A percentile compares a stretch with the other conserved stretches of the same genome.
Evolutionary conservation across 2,113 vertebrate species (phyloP).

Genomic region (Carassius carassius): DNA sequence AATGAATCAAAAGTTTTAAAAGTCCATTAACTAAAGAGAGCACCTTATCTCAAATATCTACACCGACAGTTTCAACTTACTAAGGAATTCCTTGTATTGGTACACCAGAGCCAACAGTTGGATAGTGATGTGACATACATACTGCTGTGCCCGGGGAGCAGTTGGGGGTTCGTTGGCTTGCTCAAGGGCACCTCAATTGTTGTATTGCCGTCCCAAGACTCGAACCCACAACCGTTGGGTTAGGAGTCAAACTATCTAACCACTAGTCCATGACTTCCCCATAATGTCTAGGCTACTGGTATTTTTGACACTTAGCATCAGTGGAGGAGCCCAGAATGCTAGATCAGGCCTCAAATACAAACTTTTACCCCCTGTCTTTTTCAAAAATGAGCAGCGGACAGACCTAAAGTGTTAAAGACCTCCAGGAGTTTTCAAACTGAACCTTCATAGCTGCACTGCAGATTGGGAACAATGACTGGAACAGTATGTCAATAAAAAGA

Average conservation of each 20-base stretch:
- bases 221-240: no score
- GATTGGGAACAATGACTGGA: slow-evolving; percentile 28
- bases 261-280: no score
- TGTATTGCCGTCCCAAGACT: no score
- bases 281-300: slow-evolving; percentile 13
- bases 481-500: slow-evolving; percentile 43
- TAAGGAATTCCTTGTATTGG: background rate
- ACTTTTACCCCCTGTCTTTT: slow-evolving; percentile 39
- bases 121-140: no score
- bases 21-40: background rate
- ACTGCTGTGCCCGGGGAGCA: no score
- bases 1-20: background rate
- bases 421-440: slow-evolving; percentile 26
- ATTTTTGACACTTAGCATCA: slow-evolving; percentile 41
- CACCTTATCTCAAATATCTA: background rate
- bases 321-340: slow-evolving; percentile 63
- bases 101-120: slow-evolving; percentile 7
- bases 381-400: slow-evolving; percentile 14
- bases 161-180: no score
- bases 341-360: slow-evolving; percentile 57
- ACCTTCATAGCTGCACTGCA: slow-evolving; percentile 42
- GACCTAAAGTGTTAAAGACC: background rate
- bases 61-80: background rate
- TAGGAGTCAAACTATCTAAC: no score
- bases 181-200: no score